phyloP scores from a whole-genome alignment of 2,113 vertebrate genomes.

The Lepisosteus osseus region DNA sequence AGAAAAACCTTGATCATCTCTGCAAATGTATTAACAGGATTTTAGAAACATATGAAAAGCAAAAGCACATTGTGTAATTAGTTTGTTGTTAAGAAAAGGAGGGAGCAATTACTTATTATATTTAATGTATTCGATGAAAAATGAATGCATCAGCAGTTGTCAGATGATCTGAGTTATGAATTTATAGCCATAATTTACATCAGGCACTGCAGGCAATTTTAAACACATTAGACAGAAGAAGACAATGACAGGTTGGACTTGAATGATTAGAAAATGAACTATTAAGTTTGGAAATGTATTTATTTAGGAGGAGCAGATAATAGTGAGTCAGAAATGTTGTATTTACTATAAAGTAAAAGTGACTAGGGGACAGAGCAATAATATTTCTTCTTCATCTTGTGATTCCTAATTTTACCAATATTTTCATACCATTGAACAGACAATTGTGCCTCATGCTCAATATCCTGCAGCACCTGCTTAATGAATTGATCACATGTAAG shows the following conservation, averaged over 20 bases:
- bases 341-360: too few relatives aligned
- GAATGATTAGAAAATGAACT: conserved; percentile 26
- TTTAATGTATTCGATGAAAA: conserved; percentile 44
- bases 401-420: too few relatives aligned
- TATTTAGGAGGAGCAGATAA: too few relatives aligned
- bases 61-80: conserved; percentile 44
- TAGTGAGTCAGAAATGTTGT: too few relatives aligned
- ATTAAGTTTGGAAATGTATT: background rate
- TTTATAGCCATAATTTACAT: conserved; percentile 46
- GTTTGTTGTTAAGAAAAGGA: conserved; percentile 35
- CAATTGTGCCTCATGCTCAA: too few relatives aligned
- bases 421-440: too few relatives aligned
- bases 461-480: too few relatives aligned
- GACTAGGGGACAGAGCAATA: too few relatives aligned
- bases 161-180: conserved; percentile 43
- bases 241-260: conserved; percentile 36
- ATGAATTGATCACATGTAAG: too few relatives aligned
- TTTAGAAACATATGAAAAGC: conserved; percentile 31
- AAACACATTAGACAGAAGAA: conserved; percentile 9
- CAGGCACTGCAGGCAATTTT: conserved; percentile 34
- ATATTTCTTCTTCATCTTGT: too few relatives aligned
- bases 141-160: conserved; percentile 41
- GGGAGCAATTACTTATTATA: conserved; percentile 30
- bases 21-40: conserved; percentile 24
- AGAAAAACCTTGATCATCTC: background rate